Evolutionary conservation across 2,888 invertebrate genomes (phyloP).

Genomic region (Macaria notata): DNA sequence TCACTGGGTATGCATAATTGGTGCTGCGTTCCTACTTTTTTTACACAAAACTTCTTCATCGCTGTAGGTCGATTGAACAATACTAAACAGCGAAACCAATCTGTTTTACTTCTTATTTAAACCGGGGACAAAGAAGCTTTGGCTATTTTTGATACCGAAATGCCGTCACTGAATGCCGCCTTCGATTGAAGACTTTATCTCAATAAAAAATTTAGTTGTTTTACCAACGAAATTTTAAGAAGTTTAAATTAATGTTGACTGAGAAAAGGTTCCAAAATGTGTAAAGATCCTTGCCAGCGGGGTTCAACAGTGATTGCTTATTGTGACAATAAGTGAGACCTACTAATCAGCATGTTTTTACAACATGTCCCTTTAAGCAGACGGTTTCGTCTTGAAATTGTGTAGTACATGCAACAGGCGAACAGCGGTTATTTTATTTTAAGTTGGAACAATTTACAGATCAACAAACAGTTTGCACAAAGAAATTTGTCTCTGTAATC

Average conservation of each 20-base stretch:
- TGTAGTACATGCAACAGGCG: constrained; percentile 13
- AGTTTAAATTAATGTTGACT: constrained; percentile 23
- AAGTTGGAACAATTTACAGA: too few species aligned
- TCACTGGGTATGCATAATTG: too few species aligned
- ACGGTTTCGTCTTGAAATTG: constrained; percentile 32
- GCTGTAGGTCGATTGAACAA: constrained; percentile 18
- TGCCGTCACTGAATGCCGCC: not conserved
- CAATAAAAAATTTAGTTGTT: not conserved
- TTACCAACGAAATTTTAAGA: too few species aligned
- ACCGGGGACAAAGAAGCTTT: constrained; percentile 8
- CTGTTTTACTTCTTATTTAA: constrained; percentile 9
- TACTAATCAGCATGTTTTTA: constrained; percentile 72
- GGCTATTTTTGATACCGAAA: not conserved
- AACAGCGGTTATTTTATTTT: constrained; percentile 6
- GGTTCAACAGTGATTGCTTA: constrained; percentile 53
- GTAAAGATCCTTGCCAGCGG: constrained; percentile 46
- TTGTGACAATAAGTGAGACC: constrained; percentile 58
- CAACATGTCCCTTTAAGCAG: constrained; percentile 47
- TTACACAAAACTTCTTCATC: not conserved
- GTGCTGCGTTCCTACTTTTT: too few species aligned
- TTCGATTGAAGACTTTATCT: not conserved
- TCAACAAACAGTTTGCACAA: too few species aligned
- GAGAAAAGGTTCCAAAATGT: constrained; percentile 24
- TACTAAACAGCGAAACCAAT: constrained; percentile 17
- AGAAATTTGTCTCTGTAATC: too few species aligned